Evolutionary conservation across 2,113 vertebrate species (phyloP), one percentile per base, ranked within the genome.

Genomic region (Cacatua alba): DNA sequence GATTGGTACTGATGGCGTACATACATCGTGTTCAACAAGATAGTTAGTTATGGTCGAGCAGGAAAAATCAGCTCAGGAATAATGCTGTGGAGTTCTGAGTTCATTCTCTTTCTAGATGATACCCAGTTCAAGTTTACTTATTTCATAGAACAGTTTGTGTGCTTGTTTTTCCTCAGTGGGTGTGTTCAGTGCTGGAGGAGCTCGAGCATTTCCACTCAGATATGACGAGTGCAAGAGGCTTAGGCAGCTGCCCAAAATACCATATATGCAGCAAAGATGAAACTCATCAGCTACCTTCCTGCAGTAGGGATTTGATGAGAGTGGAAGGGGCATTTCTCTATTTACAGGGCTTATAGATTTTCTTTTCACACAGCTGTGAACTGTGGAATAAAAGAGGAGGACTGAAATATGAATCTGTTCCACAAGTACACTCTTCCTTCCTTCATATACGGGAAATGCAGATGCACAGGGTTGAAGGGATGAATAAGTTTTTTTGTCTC

Each of bases 401-500:
- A 76, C 44, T 69, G 74, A 82, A 92, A 87, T 59, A 62, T 15
- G 55, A 84, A n/a, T 86, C 86, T 92, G 7, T 84, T 92, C 72
- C 24, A 65, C 18, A 72, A 89, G 52, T 65, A 26, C 44, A 12
- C 37, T 95, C 89, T 91, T 94, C 86, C 84, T 95, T 95, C 62
- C 89, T 82, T 82, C 31, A 10, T 69, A 52, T 29, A 91, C 0
- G 1, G 81, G 86, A 94, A 84, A 65, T 76, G 76, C 65, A 82
- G 77, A 82, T 82, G 75, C n/a, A 16, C 21, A 57, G 57, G 11
- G 28, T 39, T 52, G 7, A 49, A 62, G 24, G 29, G 19, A 77
- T 75, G 83, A 88, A 95, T 57, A 69, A 62, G 19, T 76, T 95
- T 69, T 91, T 96, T 94, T 94, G 71, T 92, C 51, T 95, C 75